Evolutionary conservation across 2,888 invertebrate species (phyloP).

Genomic region (Ectropis crepuscularia): DNA sequence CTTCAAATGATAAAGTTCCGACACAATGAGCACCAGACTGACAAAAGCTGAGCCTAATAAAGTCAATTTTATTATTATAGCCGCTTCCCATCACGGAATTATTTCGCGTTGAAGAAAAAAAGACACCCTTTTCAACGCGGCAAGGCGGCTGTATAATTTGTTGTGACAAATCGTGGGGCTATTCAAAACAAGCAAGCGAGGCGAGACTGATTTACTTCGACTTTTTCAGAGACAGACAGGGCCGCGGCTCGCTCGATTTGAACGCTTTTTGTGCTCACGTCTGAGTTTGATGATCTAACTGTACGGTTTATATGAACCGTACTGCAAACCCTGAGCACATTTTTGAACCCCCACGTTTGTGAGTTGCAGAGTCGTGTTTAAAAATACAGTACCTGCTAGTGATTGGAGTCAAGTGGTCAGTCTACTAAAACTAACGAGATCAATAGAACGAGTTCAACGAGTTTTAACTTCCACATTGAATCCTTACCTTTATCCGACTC

Average conservation of each 20-base stretch:
- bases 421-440: no score
- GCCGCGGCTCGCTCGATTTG: constrained; percentile 40
- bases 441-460: no score
- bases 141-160: constrained; percentile 70
- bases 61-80: constrained; percentile 51
- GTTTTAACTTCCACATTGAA: no score
- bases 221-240: constrained; percentile 42
- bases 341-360: neutral
- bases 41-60: constrained; percentile 48
- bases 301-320: neutral
- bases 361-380: neutral
- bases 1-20: constrained; percentile 28
- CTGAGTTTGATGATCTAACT: constrained; percentile 30
- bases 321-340: neutral
- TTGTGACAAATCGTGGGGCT: constrained; percentile 69
- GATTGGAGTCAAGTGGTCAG: no score
- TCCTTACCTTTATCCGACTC: no score
- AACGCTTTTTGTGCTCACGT: constrained; percentile 45
- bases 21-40: constrained; percentile 37
- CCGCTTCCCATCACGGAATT: constrained; percentile 50
- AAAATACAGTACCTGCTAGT: no score
- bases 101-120: constrained; percentile 46
- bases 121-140: constrained; percentile 64
- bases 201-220: constrained; percentile 59
- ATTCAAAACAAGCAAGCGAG: constrained; percentile 66